These are phyloP conservation scores for Drosophila lacertosa DNA, from an alignment of 1,140 invertebrate species.

Conservation along the genomic window DNA sequence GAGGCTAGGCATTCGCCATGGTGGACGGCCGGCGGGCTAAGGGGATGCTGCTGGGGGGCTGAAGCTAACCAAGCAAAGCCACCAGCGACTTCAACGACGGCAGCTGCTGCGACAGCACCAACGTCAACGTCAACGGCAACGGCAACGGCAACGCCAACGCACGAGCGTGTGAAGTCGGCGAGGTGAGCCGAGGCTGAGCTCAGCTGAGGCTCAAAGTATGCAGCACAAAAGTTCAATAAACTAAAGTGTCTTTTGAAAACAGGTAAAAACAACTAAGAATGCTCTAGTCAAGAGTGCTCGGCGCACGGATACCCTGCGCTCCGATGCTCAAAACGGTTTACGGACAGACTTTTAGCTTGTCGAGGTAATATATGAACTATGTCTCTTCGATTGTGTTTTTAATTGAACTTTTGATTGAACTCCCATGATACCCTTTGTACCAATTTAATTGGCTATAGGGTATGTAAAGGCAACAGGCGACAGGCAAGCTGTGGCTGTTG, in stretches of 20 bases:
- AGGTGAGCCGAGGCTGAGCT: constrained; percentile 25
- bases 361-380: too few relatives aligned
- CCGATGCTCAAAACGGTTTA: too few relatives aligned
- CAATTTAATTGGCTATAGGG: background rate
- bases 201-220: constrained; percentile 62
- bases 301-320: constrained; percentile 16
- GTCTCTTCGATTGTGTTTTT: background rate
- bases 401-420: background rate
- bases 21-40: constrained; percentile 28
- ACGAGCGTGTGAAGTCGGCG: constrained; percentile 38
- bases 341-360: too few relatives aligned
- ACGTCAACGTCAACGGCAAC: background rate
- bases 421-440: background rate
- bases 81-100: background rate
- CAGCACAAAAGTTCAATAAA: constrained; percentile 79
- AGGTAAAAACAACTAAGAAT: constrained; percentile 64
- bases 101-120: constrained; percentile 1
- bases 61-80: constrained; percentile 11
- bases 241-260: constrained; percentile 77
- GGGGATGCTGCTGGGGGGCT: background rate
- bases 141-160: constrained; percentile 58
- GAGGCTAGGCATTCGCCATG: constrained; percentile 78
- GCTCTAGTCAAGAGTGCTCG: constrained; percentile 27
- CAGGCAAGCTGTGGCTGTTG: constrained; percentile 13
- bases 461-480: constrained; percentile 20